Percentiles rank a stretch among this genome's conserved stretches.
Evolutionary conservation across 2,113 vertebrate genomes (phyloP).

Genomic region (Paratilapia polleni): DNA sequence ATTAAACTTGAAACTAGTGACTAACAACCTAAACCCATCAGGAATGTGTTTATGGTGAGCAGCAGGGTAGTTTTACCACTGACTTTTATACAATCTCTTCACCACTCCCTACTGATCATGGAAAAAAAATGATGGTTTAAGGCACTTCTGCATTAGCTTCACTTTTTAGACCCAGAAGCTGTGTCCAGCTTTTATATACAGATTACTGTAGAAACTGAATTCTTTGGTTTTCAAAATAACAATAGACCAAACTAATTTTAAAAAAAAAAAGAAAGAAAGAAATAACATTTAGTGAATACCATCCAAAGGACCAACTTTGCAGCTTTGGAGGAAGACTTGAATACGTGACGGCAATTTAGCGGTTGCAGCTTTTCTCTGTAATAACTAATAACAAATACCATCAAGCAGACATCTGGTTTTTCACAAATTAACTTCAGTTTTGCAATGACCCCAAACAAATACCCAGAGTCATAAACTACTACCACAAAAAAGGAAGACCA

Average conservation of each 20-base stretch:
- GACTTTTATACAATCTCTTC: too few relatives aligned
- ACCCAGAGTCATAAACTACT: too few relatives aligned
- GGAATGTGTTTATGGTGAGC: too few relatives aligned
- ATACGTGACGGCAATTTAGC: not conserved
- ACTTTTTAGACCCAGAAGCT: not conserved
- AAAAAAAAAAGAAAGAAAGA: too few relatives aligned
- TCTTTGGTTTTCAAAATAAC: not conserved
- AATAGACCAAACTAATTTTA: not conserved
- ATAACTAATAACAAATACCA: not conserved
- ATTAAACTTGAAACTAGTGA: too few relatives aligned
- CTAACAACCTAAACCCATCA: too few relatives aligned
- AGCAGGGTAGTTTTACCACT: too few relatives aligned
- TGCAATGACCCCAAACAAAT: too few relatives aligned
- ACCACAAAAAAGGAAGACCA: not conserved
- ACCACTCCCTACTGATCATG: not conserved
- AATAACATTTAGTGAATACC: not conserved
- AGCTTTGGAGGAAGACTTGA: not conserved
- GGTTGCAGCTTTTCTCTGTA: not conserved
- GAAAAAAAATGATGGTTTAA: accelerated
- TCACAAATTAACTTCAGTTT: not conserved
- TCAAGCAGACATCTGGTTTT: not conserved
- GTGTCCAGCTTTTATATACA: not conserved
- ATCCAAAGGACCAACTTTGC: not conserved
- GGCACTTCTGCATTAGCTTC: not conserved
- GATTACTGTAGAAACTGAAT: not conserved